Evolutionary conservation across 2,113 vertebrate species (phyloP).

Genomic region (Taurulus bubalis): DNA sequence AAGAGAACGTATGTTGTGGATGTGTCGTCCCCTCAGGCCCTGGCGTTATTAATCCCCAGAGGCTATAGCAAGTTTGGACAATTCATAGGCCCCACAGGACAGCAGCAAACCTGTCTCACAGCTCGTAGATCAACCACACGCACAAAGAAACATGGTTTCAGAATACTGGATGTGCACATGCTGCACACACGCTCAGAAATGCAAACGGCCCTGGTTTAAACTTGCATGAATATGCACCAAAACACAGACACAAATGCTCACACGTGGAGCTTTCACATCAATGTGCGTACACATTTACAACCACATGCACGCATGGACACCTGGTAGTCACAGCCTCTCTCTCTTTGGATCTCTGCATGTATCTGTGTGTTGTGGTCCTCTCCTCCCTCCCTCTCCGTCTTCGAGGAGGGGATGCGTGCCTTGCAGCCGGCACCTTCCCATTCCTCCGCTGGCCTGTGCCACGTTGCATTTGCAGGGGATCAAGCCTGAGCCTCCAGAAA

Average conservation of each 20-base stretch:
- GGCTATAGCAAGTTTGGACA: constrained; percentile 13
- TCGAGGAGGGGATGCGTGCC: constrained; percentile 72
- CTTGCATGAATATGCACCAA: constrained; percentile 2
- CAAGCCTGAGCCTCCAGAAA: constrained; percentile 87
- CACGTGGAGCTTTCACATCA: constrained; percentile 24
- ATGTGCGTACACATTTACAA: neutral
- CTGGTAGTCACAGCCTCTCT: constrained; percentile 32
- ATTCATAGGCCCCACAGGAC: constrained; percentile 41
- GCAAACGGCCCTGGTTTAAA: neutral
- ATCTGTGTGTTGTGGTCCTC: constrained; percentile 34
- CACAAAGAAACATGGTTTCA: neutral
- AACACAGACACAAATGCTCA: constrained; percentile 7
- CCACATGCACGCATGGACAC: constrained; percentile 18
- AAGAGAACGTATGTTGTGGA: constrained; percentile 11
- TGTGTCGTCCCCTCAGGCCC: constrained; percentile 22
- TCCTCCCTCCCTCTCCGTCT: constrained; percentile 37
- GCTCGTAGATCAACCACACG: constrained; percentile 37
- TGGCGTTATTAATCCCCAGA: constrained; percentile 24
- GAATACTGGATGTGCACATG: neutral
- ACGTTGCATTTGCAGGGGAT: constrained; percentile 91
- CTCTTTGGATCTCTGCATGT: constrained; percentile 43
- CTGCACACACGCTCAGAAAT: neutral
- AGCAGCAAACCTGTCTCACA: constrained; percentile 1
- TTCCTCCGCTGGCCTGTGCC: constrained; percentile 85
- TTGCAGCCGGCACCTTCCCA: constrained; percentile 85